These are phyloP conservation scores for Eucidaris tribuloides DNA, from an alignment of 35 echinoderm and acorn worm species.

Conservation along the genomic window DNA sequence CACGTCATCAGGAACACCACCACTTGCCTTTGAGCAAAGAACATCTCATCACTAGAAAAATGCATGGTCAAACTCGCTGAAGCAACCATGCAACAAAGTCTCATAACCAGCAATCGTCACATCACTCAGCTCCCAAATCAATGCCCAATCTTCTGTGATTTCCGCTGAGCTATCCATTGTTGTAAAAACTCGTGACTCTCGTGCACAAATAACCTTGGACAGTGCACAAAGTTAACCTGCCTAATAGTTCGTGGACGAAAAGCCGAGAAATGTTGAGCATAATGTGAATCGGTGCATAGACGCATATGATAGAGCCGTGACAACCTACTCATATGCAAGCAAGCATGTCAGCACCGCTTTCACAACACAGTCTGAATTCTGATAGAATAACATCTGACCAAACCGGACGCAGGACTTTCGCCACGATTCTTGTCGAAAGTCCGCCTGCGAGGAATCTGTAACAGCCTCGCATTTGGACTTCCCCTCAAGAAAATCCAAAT, in stretches of 20 bases:
- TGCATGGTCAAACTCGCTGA: background rate
- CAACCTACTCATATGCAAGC: background rate
- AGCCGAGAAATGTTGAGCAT: constrained; percentile 7
- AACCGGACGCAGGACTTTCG: background rate
- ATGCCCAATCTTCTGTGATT: background rate
- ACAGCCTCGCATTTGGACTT: background rate
- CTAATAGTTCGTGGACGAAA: background rate
- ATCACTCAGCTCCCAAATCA: constrained; percentile 1
- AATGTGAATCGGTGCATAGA: background rate
- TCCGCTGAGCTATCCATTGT: constrained; percentile 1
- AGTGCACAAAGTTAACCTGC: constrained; percentile 3
- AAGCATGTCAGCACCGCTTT: background rate
- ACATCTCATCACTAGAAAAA: background rate
- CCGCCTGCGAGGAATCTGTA: background rate
- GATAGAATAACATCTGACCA: constrained; percentile 8
- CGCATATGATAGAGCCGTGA: constrained; percentile 11
- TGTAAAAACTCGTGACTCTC: background rate
- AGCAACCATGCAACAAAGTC: background rate
- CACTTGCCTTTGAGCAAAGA: too few relatives aligned
- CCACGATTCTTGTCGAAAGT: constrained; percentile 18
- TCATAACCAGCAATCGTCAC: background rate
- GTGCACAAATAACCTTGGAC: background rate
- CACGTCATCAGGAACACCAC: too few relatives aligned
- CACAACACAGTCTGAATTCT: background rate
- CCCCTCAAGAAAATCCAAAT: constrained; percentile 2